A percentile compares a stretch with the other conserved stretches of the same genome.
Evolutionary conservation across 2,888 invertebrate genomes (phyloP).

Genomic region (Calameuta pallipes): DNA sequence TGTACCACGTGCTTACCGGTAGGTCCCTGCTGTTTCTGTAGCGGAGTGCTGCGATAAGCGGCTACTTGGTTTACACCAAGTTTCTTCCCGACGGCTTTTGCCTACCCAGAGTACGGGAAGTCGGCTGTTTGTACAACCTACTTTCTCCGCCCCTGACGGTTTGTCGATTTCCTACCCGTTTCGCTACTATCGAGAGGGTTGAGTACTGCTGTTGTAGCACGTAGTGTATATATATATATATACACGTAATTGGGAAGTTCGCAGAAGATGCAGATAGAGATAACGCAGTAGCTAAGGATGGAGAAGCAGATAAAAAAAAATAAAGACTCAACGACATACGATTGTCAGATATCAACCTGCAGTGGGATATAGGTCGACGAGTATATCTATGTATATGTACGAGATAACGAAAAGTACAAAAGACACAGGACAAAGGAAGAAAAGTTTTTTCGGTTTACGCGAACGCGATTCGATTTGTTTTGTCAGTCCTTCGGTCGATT

Average conservation of each 20-base stretch:
- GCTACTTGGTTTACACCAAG: neutral
- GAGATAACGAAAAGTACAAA: neutral
- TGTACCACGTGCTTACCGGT: neutral
- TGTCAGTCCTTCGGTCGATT: slow-evolving; percentile 32
- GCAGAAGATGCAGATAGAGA: neutral
- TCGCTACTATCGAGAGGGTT: neutral
- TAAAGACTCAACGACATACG: neutral
- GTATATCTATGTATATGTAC: neutral
- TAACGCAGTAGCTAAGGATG: neutral
- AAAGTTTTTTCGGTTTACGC: neutral
- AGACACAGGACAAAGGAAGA: neutral
- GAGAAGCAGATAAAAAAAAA: neutral
- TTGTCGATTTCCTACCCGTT: neutral
- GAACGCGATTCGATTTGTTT: slow-evolving; percentile 41
- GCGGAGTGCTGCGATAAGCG: neutral
- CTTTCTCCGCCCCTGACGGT: neutral
- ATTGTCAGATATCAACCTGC: neutral
- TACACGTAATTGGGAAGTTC: neutral
- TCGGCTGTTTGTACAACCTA: neutral
- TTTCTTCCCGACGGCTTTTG: neutral
- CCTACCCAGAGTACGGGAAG: neutral
- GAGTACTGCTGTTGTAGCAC: neutral
- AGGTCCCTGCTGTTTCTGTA: neutral
- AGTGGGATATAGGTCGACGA: neutral
- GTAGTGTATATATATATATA: neutral